Evolutionary conservation across 1,140 invertebrate species (phyloP).

Genomic region (Andricus grossulariae): DNA sequence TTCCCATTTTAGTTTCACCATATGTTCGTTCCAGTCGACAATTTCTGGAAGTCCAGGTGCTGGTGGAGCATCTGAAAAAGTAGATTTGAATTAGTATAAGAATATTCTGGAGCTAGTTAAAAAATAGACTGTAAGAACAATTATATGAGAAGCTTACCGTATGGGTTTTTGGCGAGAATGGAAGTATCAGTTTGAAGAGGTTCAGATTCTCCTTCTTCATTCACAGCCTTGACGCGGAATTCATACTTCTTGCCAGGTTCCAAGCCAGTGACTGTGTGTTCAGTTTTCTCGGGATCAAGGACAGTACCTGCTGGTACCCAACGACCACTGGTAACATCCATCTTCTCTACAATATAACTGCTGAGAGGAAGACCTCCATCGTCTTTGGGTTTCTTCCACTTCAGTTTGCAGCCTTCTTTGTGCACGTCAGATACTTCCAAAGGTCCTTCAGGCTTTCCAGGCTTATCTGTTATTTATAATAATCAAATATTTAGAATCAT

Average conservation of each 20-base stretch:
- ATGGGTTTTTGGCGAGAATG: conserved; percentile 96
- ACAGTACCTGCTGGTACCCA: conserved; percentile 91
- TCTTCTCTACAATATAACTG: conserved; percentile 94
- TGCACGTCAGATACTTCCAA: conserved; percentile 94
- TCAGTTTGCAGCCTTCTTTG: conserved; percentile 95
- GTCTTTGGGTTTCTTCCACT: conserved; percentile 97
- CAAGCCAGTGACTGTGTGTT: conserved; percentile 90
- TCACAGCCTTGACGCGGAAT: conserved; percentile 95
- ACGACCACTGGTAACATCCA: conserved; percentile 90
- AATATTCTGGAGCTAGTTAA: no score
- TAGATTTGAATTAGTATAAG: not conserved
- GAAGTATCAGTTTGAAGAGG: conserved; percentile 91
- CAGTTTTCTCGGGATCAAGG: conserved; percentile 88
- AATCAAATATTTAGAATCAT: conserved; percentile 32
- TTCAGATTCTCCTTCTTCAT: conserved; percentile 97
- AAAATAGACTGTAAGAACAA: conserved; percentile 4
- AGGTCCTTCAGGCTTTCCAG: conserved; percentile 95
- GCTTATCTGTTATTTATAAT: conserved; percentile 84
- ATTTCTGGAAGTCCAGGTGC: conserved; percentile 95
- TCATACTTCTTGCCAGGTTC: conserved; percentile 95
- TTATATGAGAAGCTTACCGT: conserved; percentile 77
- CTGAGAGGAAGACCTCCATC: conserved; percentile 95
- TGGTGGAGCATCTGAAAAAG: conserved; percentile 83
- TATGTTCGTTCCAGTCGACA: conserved; percentile 94
- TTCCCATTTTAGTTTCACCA: conserved; percentile 97